A percentile compares a stretch with the other conserved stretches of the same genome.
phyloP scores from a whole-genome alignment of 2,113 vertebrate species.

The Pao palembangensis region DNA sequence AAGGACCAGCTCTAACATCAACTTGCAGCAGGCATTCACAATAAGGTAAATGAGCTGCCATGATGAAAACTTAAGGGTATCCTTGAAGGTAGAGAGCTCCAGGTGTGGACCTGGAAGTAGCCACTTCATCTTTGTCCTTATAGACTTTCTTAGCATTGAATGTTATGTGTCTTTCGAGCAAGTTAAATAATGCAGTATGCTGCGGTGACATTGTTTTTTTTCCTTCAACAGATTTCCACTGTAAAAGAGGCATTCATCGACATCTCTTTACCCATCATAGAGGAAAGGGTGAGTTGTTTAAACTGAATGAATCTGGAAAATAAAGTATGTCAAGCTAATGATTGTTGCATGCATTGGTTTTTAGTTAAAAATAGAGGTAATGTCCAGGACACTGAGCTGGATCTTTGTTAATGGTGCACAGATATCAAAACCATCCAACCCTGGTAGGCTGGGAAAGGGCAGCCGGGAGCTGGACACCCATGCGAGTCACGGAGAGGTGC shows the following conservation, averaged over 20 bases:
- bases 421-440: constrained; percentile 89
- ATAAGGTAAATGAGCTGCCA: constrained; percentile 11
- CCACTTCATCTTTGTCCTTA: neutral
- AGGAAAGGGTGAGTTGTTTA: constrained; percentile 90
- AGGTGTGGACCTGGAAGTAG: constrained; percentile 35
- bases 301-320: neutral
- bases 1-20: constrained; percentile 49
- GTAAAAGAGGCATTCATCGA: constrained; percentile 97
- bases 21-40: constrained; percentile 30
- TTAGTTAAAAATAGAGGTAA: neutral
- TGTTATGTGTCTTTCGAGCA: neutral
- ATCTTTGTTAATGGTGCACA: constrained; percentile 47
- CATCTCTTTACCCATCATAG: constrained; percentile 96
- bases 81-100: constrained; percentile 37
- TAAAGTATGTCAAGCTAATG: neutral
- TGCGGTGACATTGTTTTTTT: constrained; percentile 4
- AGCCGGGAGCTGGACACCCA: constrained; percentile 73
- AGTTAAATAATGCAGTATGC: neutral
- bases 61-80: constrained; percentile 30
- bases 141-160: neutral
- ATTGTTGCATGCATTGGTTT: neutral
- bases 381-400: neutral
- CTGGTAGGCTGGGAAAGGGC: constrained; percentile 79
- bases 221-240: constrained; percentile 85
- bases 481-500: constrained; percentile 54